Percentiles rank a stretch among this genome's conserved stretches.
Evolutionary conservation across 2,797 vertebrate genomes (phyloP).

Genomic region (Gambelia wislizenii): DNA sequence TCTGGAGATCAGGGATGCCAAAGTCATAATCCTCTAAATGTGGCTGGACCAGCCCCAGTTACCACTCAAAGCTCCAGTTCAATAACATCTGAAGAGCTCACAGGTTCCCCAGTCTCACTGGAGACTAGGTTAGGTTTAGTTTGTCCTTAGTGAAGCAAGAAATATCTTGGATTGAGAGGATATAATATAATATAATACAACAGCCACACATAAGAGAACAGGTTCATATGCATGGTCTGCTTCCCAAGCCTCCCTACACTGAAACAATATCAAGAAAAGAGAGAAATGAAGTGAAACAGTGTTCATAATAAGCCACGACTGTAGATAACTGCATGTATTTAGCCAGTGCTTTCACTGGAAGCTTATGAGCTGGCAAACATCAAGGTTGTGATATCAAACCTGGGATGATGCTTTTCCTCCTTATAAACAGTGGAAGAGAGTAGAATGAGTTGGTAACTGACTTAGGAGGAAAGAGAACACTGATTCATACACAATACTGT

Average conservation of each 20-base stretch:
- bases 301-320: not conserved
- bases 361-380: not conserved
- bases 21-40: not conserved
- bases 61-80: not conserved
- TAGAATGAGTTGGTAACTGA: too few species aligned
- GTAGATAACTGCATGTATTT: not conserved
- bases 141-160: not conserved
- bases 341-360: not conserved
- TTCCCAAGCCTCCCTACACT: not conserved
- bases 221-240: not conserved
- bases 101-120: not conserved
- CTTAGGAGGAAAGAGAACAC: not conserved
- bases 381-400: not conserved
- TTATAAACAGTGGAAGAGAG: not conserved
- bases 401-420: not conserved
- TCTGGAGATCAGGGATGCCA: not conserved
- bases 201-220: not conserved
- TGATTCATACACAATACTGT: not conserved
- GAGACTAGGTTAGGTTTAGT: not conserved
- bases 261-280: not conserved
- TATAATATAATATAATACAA: not conserved
- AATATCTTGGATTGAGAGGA: not conserved
- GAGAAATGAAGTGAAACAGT: not conserved
- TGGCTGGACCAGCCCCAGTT: not conserved
- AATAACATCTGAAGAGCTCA: not conserved